phyloP scores from a whole-genome alignment of 1,140 invertebrate species.

The Anoplolepis gracilipes region DNA sequence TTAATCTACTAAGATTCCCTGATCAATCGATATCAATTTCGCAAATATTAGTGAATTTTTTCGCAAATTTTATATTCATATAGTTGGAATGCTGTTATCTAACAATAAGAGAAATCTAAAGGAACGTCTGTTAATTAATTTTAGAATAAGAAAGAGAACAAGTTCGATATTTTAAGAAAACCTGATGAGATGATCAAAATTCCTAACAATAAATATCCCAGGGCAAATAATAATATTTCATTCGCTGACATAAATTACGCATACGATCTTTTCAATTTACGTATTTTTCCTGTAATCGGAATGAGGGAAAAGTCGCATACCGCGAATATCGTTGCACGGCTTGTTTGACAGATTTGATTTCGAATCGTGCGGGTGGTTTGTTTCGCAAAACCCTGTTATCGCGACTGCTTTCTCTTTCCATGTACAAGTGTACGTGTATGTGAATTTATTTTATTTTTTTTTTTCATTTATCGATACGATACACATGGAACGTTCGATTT shows the following conservation, averaged over 20 bases:
- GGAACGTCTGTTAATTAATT: neutral
- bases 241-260: neutral
- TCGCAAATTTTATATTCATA: neutral
- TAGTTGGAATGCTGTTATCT: neutral
- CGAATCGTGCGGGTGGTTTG: too few species aligned
- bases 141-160: too few species aligned
- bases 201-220: too few species aligned
- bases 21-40: neutral
- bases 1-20: neutral
- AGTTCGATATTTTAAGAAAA: too few species aligned
- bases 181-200: too few species aligned
- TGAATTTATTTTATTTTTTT: neutral
- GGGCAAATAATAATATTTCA: neutral
- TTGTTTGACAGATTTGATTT: too few species aligned
- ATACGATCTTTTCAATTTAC: too few species aligned
- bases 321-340: neutral
- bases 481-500: neutral
- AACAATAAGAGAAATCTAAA: neutral
- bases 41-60: neutral
- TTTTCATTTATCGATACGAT: neutral
- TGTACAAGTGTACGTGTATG: neutral
- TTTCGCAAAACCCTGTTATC: too few species aligned
- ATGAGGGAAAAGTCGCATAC: neutral
- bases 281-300: neutral
- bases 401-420: too few species aligned